Evolutionary conservation across 2,113 vertebrate genomes (phyloP), one percentile per base, ranked within the genome.

Genomic region (Xiphias gladius): DNA sequence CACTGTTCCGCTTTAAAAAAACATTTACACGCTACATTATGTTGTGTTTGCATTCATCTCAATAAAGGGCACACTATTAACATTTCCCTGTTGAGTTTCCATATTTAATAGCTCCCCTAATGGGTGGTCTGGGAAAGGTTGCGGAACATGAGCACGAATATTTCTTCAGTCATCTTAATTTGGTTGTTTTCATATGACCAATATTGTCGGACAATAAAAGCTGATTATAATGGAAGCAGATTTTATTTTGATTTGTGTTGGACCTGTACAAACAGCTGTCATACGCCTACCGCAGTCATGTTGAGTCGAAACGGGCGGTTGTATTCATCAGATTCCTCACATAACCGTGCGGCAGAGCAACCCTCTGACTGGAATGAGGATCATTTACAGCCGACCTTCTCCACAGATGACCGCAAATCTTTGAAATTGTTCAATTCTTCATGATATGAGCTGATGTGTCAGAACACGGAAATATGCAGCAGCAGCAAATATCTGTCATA

Each of bases 331-430:
- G 0, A 8, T 75, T 26, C 48, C 39, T 71, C 14, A 43, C 70
- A 76, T 35, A 61, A 22, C 22, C 63, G 6, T 0, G 17, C 24
- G 4, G 63, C 2, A 2, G 17, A 77, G 48, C 50, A 41, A 58
- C 52, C 35, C 50, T 48, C 28, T 17, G 20, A 20, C 11, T 59
- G 57, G 63, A 70, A 79, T 77, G 61, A 65, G 57, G 41, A 55
- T 58, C 2, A 61, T 75, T 75, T 65, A 54, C 26, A 50, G 5
- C 16, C 82, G 78, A 86, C 86, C 81, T 88, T 88, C 82, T 73
- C 66, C 63, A 20, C 50, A 3, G 57, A 76, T 20, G 52, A 58
- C 46, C 5, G 7, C 69, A 64, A 39, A 66, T 84, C 77, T 64
- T 16, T 59, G 41, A 39, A 80, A 85, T 28, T 66, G 62, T 73